Evolutionary conservation across 2,113 vertebrate species (phyloP).

Genomic region (Vombatus ursinus): DNA sequence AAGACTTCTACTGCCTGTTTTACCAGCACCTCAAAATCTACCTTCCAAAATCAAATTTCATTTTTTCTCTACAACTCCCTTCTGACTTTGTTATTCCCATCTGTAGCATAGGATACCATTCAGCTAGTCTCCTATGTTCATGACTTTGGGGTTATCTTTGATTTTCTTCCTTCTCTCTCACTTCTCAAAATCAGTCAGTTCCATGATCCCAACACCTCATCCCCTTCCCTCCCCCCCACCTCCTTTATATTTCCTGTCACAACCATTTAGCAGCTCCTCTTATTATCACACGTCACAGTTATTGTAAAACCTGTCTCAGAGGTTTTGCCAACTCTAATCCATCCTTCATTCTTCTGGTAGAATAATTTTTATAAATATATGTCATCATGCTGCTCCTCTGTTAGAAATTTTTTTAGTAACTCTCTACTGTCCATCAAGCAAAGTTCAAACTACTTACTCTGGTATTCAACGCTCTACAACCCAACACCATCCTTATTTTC

Average conservation of each 20-base stretch:
- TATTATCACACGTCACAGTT: background rate
- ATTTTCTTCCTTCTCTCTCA: background rate
- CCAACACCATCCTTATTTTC: background rate
- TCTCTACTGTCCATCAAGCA: background rate
- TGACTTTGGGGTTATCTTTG: background rate
- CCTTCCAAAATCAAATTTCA: background rate
- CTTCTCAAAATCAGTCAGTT: background rate
- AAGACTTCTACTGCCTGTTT: background rate
- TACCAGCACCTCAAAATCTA: background rate
- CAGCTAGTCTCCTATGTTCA: background rate
- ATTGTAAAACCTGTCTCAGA: background rate
- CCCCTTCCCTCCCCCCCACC: background rate
- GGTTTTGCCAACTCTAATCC: background rate
- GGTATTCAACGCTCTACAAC: background rate
- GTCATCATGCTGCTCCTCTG: background rate
- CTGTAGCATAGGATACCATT: background rate
- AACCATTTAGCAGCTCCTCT: background rate
- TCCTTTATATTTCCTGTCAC: background rate
- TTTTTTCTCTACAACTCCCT: background rate
- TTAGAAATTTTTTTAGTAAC: background rate
- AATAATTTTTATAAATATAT: background rate
- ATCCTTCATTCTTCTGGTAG: background rate
- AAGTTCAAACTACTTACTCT: background rate
- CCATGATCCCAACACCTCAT: background rate
- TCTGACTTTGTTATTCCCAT: background rate